These are phyloP conservation scores for Macrotus californicus DNA, from an alignment of 2,113 vertebrate species.

Conservation along the genomic window DNA sequence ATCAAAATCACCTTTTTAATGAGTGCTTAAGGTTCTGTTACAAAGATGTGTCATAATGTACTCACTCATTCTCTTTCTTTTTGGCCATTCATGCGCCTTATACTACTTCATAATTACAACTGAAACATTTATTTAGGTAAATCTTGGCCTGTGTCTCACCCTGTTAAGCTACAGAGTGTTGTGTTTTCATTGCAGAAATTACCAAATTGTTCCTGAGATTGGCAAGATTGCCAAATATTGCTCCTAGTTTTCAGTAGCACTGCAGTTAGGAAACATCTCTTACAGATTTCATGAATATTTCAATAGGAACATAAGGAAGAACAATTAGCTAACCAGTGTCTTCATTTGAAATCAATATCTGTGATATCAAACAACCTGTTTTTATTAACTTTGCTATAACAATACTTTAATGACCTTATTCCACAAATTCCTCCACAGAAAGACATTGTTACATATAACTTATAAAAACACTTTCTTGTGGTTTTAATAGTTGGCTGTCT, in stretches of 20 bases:
- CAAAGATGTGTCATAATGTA: not conserved
- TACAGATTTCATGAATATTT: slow-evolving; percentile 2
- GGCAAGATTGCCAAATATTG: not conserved
- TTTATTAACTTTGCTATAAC: not conserved
- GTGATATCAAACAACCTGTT: not conserved
- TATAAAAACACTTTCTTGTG: not conserved
- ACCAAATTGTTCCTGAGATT: not conserved
- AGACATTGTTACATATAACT: not conserved
- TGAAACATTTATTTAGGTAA: not conserved
- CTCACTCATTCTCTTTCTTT: not conserved
- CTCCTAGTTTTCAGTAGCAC: not conserved
- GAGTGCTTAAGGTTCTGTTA: not conserved
- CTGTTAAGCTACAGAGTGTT: not conserved
- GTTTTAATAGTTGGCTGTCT: not conserved
- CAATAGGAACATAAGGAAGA: not conserved
- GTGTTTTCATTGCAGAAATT: not conserved
- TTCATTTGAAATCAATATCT: not conserved
- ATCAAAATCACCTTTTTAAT: not conserved
- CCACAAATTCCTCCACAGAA: not conserved
- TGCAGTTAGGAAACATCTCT: not conserved
- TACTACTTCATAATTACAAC: not conserved
- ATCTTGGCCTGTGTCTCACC: not conserved
- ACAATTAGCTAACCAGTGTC: not conserved
- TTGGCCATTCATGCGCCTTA: not conserved
- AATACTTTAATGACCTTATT: not conserved